Evolutionary conservation across 2,113 vertebrate species (phyloP), one percentile per base, ranked within the genome.

Genomic region (Pseudolaguvia tuberculata): DNA sequence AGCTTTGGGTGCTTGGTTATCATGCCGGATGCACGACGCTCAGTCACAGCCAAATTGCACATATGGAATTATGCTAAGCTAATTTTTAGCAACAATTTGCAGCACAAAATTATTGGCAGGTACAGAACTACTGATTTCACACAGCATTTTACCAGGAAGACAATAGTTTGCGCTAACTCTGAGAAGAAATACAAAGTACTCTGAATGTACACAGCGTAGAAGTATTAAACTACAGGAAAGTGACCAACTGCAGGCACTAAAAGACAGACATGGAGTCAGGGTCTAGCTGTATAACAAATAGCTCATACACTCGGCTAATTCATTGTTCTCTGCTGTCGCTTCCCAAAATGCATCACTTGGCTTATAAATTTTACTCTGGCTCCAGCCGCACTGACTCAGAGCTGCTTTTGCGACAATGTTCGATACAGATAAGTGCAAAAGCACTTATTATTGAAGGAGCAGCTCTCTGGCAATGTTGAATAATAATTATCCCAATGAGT

Each of bases 331-430:
- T 53, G 29, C 12, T 20, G 4, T 39, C 3, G 50, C 27, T 35
- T 70, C 29, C 67, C 50, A 70, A 53, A 53, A 35, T 9, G 29
- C 42, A 67, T 27, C 23, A 20, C 23, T 29, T 4, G 4, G 45
- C 48, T 53, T 70, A 39, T 17, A 70, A 70, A 70, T 53, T 53
- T 53, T 50, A 53, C 29, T 53, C 56, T 51, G 70, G 81, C 78
- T 70, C 75, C 78, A 59, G 61, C 73, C 66, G 63, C 80, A 82
- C 70, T 72, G 70, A 78, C 78, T 85, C 73, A 35, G 67, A 78
- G 82, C 76, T 86, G 86, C 83, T 86, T 88, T 87, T 85, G 69
- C 18, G 21, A 62, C 53, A 45, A 83, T 88, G 87, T 72, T 85
- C 82, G 52, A 82, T 75, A 79, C 78, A 75, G 87, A 87, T 85